Evolutionary conservation across 2,797 vertebrate genomes (phyloP).

Genomic region (Mionectes olivaceus): DNA sequence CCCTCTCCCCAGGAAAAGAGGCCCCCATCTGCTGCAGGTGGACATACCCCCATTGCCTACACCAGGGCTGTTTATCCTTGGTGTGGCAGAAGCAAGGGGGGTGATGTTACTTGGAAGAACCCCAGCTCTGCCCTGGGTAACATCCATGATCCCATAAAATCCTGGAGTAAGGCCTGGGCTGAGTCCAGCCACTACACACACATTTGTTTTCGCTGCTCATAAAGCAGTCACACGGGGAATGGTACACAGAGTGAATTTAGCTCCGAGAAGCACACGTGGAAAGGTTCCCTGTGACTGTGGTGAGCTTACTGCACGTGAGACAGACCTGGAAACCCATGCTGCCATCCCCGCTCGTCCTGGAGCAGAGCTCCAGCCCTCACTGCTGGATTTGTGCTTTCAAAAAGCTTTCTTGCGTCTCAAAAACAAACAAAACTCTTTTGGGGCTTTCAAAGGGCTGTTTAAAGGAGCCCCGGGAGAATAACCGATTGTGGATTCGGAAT

Average conservation of each 20-base stretch:
- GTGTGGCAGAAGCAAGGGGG: background rate
- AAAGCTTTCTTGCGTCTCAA: background rate
- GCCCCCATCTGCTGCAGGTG: constrained; percentile 6
- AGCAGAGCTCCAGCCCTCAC: background rate
- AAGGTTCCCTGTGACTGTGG: background rate
- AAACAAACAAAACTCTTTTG: constrained; percentile 50
- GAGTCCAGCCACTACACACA: background rate
- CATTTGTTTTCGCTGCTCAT: background rate
- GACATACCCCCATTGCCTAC: background rate
- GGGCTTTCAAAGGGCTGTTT: constrained; percentile 57
- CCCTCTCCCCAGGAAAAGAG: background rate
- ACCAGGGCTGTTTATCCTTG: background rate
- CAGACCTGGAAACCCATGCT: background rate
- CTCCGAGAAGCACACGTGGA: accelerated
- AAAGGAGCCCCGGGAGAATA: constrained; percentile 45
- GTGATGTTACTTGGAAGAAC: background rate
- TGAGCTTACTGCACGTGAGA: accelerated
- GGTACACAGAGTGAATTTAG: background rate
- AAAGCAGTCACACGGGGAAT: background rate
- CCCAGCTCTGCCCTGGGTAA: background rate
- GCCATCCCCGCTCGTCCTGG: background rate
- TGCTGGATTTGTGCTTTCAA: background rate
- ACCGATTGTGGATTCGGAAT: constrained; percentile 54
- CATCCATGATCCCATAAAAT: background rate
- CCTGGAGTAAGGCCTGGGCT: background rate